Percentiles rank a stretch among this genome's conserved stretches.
Conservation (phyloP, 2,888 invertebrate genomes). For the Netelia inedita region DNA sequence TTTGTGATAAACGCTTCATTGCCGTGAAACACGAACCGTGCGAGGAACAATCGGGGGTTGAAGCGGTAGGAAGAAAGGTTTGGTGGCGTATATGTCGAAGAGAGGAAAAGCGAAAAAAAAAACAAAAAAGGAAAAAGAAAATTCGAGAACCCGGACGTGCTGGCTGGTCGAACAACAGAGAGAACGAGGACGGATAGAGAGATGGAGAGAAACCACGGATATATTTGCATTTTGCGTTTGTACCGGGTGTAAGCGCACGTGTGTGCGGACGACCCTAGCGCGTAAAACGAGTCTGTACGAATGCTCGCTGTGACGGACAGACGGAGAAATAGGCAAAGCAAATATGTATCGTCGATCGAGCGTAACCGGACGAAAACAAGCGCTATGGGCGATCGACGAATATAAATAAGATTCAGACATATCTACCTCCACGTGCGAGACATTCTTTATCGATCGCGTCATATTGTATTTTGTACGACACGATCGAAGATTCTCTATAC, state of each 20-base stretch:
- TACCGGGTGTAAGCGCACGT: slow-evolving; percentile 5
- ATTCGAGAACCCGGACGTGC: slow-evolving; percentile 1
- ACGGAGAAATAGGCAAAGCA: background rate
- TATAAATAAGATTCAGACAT: slow-evolving; percentile 34
- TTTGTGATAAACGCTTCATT: slow-evolving; percentile 62
- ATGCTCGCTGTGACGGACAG: slow-evolving; percentile 34
- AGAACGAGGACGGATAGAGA: slow-evolving; percentile 22
- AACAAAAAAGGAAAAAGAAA: slow-evolving; percentile 20
- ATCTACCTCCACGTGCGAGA: background rate
- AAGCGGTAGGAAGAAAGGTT: background rate
- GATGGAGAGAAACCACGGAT: slow-evolving; percentile 40
- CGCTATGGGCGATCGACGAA: slow-evolving; percentile 54
- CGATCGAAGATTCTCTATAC: no score
- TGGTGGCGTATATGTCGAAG: slow-evolving; percentile 18
- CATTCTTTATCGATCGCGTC: no score
- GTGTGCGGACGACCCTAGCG: background rate
- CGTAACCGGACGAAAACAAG: slow-evolving; percentile 57
- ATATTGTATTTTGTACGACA: no score
- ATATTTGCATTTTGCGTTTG: slow-evolving; percentile 60
- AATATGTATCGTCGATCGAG: background rate
- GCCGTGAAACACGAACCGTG: slow-evolving; percentile 50
- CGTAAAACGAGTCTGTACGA: slow-evolving; percentile 38
- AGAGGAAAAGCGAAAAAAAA: slow-evolving; percentile 20
- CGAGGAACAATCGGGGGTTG: background rate
- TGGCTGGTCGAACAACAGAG: background rate